A percentile compares a stretch with the other conserved stretches of the same genome.
Evolutionary conservation across 2,888 invertebrate species (phyloP).

Genomic region (Choristoneura rosaceana): DNA sequence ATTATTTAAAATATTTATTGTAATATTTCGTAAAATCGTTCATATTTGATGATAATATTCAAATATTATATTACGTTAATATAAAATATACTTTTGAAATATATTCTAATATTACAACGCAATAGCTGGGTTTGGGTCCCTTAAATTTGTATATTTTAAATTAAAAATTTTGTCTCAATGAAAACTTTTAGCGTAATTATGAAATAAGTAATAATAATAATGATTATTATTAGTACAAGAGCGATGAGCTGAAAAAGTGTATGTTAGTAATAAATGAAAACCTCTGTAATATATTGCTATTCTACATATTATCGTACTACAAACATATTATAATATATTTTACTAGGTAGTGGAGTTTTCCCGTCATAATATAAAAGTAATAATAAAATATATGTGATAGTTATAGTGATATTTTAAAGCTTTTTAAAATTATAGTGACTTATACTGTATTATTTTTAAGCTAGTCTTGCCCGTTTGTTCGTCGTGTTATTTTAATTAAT

Average conservation of each 20-base stretch:
- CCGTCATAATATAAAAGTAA: constrained; percentile 44
- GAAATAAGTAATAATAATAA: constrained; percentile 27
- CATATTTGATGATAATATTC: constrained; percentile 60
- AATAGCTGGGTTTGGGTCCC: constrained; percentile 81
- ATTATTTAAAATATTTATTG: neutral
- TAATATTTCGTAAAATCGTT: constrained; percentile 51
- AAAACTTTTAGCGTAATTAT: neutral
- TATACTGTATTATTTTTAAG: neutral
- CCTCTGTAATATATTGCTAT: constrained; percentile 64
- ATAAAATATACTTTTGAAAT: constrained; percentile 42
- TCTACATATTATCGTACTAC: constrained; percentile 45
- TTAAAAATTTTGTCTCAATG: constrained; percentile 38
- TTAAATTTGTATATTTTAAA: constrained; percentile 42
- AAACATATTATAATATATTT: constrained; percentile 45
- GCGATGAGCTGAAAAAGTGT: constrained; percentile 71
- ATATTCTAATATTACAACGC: constrained; percentile 41
- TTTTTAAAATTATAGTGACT: constrained; percentile 25
- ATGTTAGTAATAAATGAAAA: constrained; percentile 75
- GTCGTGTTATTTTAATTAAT: neutral
- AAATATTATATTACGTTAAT: constrained; percentile 43
- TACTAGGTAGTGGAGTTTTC: constrained; percentile 45
- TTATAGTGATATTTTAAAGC: constrained; percentile 36
- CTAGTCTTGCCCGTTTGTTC: neutral
- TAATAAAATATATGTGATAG: constrained; percentile 39
- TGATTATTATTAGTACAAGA: constrained; percentile 51